These are phyloP conservation scores for Platysternon megacephalum DNA, from an alignment of 2,113 vertebrate genomes.

Conservation along the genomic window DNA sequence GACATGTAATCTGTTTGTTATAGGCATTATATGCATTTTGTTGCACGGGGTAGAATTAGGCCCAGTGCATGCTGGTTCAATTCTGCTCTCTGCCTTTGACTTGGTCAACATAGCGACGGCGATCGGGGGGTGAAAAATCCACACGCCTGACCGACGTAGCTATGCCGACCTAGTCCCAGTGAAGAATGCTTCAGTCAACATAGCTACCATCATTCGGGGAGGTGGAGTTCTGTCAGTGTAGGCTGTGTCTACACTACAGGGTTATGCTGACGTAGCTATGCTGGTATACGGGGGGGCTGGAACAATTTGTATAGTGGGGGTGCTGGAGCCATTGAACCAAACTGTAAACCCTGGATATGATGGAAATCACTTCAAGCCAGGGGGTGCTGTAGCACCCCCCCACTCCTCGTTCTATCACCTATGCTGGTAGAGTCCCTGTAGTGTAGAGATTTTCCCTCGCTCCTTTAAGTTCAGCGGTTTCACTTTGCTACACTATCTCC, in stretches of 20 bases:
- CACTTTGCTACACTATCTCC: neutral
- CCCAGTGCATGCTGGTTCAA: neutral
- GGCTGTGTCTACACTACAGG: neutral
- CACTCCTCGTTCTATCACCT: too few species aligned
- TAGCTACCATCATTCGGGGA: neutral
- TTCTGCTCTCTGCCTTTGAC: neutral
- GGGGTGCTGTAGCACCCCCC: too few species aligned
- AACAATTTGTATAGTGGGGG: too few species aligned
- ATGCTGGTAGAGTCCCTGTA: neutral
- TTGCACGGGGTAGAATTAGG: neutral
- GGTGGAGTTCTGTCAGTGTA: neutral
- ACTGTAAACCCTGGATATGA: too few species aligned
- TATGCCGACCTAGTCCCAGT: neutral
- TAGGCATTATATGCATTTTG: constrained; percentile 7
- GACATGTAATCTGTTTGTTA: neutral
- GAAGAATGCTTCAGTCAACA: neutral
- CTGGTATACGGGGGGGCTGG: too few species aligned
- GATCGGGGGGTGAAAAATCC: neutral
- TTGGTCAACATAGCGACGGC: neutral
- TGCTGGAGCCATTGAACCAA: too few species aligned
- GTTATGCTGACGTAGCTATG: neutral
- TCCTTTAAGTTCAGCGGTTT: neutral
- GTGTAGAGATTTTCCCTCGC: neutral
- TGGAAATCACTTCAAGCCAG: too few species aligned
- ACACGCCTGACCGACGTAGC: neutral